Evolutionary conservation across 2,888 invertebrate species (phyloP), one percentile per base, ranked within the genome.

Genomic region (Rotaria sp.): DNA sequence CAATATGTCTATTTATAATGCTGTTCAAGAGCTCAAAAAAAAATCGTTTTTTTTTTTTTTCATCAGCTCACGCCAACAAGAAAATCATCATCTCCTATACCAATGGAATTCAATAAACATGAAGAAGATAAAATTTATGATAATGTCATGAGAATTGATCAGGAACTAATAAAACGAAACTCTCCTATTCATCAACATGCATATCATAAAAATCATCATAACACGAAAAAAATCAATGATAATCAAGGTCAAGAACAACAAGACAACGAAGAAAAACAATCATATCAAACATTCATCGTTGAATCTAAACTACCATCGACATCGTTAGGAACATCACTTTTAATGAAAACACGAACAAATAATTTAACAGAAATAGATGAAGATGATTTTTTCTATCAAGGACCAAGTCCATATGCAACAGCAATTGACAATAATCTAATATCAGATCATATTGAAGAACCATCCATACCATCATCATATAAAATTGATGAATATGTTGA

Each of bases 301-400:
- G 50, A 50, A 50, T 50, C 50, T 18, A 15, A 50, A 50, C 18
- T 18, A 50, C 4, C 50, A 50, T 5, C 18, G 50, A 50, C 18
- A 50, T 18, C 50, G 18, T 50, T 50, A 18, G 15, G 0, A 4
- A 18, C 18, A 18, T 0, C 50, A 18, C 13, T 50, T 50, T 15
- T 15, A 18, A 15, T 18, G 50, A 15, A 50, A 50, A 18, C 50
- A 26, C 80, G 80, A 13, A 45, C 13, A 45, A n/a, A 15, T n/a
- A 80, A 45, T 80, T 45, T 80, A 80, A 80, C 80, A 45, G 80
- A 80, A 45, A 45, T 80, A 2, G 80, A 41, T 80, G 80, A 80
- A 80, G n/a, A 80, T 45, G 80, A 80, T 5, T 80, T 80, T 45
- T 45, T 80, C 26, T 80, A 80, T 45, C 26, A 80, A 11, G 80